phyloP scores from a whole-genome alignment of 53 echinoderm and acorn worm genomes.

The Paracentrotus lividus region DNA sequence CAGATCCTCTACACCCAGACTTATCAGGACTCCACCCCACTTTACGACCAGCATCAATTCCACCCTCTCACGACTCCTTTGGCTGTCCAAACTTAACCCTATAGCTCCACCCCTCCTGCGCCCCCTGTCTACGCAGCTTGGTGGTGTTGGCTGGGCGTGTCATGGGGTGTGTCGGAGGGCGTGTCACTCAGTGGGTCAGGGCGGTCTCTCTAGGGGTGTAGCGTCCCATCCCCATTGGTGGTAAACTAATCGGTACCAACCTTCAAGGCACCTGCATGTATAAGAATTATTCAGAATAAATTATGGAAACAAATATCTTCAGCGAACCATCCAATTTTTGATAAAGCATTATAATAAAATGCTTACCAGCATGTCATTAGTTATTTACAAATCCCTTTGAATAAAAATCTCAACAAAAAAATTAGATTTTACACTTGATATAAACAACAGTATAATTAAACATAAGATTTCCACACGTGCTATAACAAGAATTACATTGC shows the following conservation, averaged over 20 bases:
- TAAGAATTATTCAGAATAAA: not conserved
- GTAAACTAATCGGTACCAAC: slow-evolving; percentile 87
- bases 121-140: slow-evolving; percentile 64
- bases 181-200: slow-evolving; percentile 51
- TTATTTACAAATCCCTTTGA: too few species aligned
- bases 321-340: too few species aligned
- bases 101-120: slow-evolving; percentile 77
- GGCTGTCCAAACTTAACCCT: slow-evolving; percentile 87
- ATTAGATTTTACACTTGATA: too few species aligned
- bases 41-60: slow-evolving; percentile 84
- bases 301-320: not conserved
- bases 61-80: slow-evolving; percentile 85
- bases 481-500: too few species aligned
- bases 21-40: slow-evolving; percentile 91
- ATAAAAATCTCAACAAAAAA: too few species aligned
- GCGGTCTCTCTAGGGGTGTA: slow-evolving; percentile 13
- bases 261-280: slow-evolving; percentile 83
- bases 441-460: too few species aligned
- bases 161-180: slow-evolving; percentile 34
- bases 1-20: slow-evolving; percentile 67
- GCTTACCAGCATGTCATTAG: too few species aligned
- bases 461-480: too few species aligned
- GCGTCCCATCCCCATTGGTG: slow-evolving; percentile 74
- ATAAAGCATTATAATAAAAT: too few species aligned
- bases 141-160: too few species aligned